Percentiles rank a stretch among this genome's conserved stretches.
Conservation (phyloP, 2,113 vertebrate species). For the Mionectes macconnelli region DNA sequence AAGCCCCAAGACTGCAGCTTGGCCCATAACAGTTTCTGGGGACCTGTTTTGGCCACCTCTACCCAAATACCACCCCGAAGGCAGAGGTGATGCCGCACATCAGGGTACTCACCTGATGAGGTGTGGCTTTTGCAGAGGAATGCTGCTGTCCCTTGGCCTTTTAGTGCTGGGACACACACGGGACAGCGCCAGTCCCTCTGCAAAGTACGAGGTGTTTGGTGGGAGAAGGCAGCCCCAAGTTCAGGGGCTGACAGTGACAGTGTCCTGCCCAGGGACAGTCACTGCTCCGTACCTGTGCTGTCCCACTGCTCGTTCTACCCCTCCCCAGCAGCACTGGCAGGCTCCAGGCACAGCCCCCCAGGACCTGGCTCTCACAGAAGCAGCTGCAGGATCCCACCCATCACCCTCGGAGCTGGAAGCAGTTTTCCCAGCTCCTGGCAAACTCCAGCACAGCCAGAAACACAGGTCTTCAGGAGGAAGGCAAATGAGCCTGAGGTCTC, state of each 20-base stretch:
- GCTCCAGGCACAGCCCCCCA: neutral
- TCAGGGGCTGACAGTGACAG: neutral
- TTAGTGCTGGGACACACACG: fast-evolving
- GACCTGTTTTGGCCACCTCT: neutral
- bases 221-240: neutral
- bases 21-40: neutral
- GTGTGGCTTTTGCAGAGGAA: neutral
- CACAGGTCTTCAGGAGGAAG: neutral
- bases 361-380: neutral
- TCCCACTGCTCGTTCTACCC: neutral
- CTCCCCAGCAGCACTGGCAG: neutral
- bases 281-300: neutral
- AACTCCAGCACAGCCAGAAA: neutral
- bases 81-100: neutral
- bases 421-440: neutral
- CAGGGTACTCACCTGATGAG: too few species aligned
- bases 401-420: neutral
- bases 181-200: neutral
- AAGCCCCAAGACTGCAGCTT: conserved; percentile 47
- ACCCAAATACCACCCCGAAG: neutral
- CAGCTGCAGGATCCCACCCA: neutral
- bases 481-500: neutral
- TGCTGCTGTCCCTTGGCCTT: neutral
- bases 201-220: neutral
- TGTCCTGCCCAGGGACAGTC: neutral